Conservation (phyloP, 2,797 vertebrate species). For the Cynopterus sphinx region DNA sequence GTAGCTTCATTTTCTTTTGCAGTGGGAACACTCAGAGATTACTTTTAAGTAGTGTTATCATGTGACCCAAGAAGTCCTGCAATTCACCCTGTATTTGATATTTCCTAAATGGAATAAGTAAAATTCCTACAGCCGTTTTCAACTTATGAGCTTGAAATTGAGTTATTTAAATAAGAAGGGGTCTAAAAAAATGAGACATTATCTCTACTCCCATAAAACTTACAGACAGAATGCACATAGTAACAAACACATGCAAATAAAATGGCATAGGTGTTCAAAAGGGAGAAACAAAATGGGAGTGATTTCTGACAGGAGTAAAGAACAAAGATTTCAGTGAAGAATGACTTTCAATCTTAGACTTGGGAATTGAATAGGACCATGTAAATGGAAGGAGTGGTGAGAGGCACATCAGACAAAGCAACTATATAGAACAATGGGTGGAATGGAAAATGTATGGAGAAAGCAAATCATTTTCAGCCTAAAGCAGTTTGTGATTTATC, state of each 20-base stretch:
- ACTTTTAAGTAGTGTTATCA: neutral
- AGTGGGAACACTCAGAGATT: neutral
- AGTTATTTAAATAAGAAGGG: neutral
- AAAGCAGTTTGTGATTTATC: neutral
- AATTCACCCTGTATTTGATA: neutral
- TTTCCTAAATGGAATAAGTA: neutral
- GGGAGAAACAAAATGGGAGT: neutral
- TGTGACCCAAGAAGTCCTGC: neutral
- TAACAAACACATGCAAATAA: neutral
- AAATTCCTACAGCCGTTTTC: neutral
- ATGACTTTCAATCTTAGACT: neutral
- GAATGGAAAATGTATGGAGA: neutral
- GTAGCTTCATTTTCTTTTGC: neutral
- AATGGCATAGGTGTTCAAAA: neutral
- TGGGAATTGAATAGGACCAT: neutral
- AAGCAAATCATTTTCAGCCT: neutral
- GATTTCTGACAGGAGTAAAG: neutral
- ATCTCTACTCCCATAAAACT: neutral
- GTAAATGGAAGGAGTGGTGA: neutral
- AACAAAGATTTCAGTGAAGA: neutral
- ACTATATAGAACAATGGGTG: neutral
- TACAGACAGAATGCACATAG: neutral
- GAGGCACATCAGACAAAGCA: neutral
- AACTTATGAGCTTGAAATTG: neutral
- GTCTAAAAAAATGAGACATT: neutral